Conservation (phyloP, 2,113 vertebrate species). For the Scophthalmus maximus region DNA sequence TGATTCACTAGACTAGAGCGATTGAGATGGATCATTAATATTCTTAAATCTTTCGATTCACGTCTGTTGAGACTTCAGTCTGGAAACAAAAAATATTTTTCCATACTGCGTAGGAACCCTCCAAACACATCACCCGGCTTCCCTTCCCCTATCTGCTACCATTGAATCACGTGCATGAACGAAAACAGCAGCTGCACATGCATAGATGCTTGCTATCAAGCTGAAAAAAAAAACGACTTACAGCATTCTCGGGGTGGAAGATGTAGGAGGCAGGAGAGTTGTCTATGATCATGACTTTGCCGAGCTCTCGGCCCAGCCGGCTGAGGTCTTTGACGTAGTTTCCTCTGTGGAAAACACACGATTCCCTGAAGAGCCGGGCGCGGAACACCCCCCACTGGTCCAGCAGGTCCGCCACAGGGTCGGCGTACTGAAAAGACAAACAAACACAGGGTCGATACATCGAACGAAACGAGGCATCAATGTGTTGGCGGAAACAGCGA, state of each 20-base stretch:
- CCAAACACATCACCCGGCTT: too few species aligned
- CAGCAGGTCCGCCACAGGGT: constrained; percentile 95
- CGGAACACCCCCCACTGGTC: constrained; percentile 98
- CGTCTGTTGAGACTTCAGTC: too few species aligned
- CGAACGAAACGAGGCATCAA: background rate
- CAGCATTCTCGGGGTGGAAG: constrained; percentile 98
- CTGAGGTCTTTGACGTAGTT: constrained; percentile 99
- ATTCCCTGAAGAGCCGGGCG: constrained; percentile 96
- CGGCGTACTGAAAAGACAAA: constrained; percentile 88
- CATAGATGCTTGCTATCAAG: too few species aligned
- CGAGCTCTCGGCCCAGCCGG: constrained; percentile 93
- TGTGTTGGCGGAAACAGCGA: background rate
- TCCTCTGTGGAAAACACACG: constrained; percentile 97
- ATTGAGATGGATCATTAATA: too few species aligned
- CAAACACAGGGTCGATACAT: background rate
- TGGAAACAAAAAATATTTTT: background rate
- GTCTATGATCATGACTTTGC: constrained; percentile 96
- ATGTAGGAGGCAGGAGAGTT: constrained; percentile 98
- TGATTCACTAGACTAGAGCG: too few species aligned
- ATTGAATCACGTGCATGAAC: too few species aligned
- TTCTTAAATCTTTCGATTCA: too few species aligned
- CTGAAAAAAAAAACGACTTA: constrained; percentile 76
- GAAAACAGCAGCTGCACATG: too few species aligned
- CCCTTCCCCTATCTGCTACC: too few species aligned
- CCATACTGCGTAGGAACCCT: too few species aligned